phyloP scores from a whole-genome alignment of 2,113 vertebrate species.

The Centropristis striata region DNA sequence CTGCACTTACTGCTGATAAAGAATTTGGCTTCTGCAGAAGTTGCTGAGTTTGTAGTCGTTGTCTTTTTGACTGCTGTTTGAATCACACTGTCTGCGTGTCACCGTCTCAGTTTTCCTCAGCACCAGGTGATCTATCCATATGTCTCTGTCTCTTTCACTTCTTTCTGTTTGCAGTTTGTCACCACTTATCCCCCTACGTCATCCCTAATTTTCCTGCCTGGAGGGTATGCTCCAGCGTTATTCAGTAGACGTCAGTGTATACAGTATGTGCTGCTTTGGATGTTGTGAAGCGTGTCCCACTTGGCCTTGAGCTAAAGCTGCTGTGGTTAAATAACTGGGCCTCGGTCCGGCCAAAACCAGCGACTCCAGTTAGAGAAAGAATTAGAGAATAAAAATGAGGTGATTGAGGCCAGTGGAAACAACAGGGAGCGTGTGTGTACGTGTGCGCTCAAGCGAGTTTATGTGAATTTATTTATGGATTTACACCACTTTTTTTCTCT shows the following conservation, averaged over 20 bases:
- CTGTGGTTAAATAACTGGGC: constrained; percentile 56
- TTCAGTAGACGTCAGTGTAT: constrained; percentile 30
- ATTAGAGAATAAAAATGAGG: constrained; percentile 51
- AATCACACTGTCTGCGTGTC: neutral
- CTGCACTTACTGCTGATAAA: constrained; percentile 16
- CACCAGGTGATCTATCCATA: neutral
- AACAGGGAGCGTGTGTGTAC: constrained; percentile 10
- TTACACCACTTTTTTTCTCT: neutral
- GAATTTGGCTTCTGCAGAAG: constrained; percentile 1
- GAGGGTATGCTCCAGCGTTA: constrained; percentile 14
- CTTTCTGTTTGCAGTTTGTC: constrained; percentile 16
- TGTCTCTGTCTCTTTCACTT: neutral
- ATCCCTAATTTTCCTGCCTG: constrained; percentile 31
- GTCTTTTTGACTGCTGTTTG: neutral
- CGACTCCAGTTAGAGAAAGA: constrained; percentile 44
- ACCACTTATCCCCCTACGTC: constrained; percentile 14
- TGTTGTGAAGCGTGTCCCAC: constrained; percentile 45
- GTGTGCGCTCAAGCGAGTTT: neutral
- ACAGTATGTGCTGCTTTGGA: constrained; percentile 42
- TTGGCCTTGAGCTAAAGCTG: constrained; percentile 45
- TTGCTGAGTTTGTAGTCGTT: neutral
- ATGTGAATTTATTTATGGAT: neutral
- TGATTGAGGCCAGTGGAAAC: constrained; percentile 62
- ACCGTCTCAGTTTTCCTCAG: neutral
- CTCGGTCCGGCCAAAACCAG: constrained; percentile 46